A percentile compares a stretch with the other conserved stretches of the same genome.
phyloP scores from a whole-genome alignment of 2,888 invertebrate species.

The Protophormia terraenovae region DNA sequence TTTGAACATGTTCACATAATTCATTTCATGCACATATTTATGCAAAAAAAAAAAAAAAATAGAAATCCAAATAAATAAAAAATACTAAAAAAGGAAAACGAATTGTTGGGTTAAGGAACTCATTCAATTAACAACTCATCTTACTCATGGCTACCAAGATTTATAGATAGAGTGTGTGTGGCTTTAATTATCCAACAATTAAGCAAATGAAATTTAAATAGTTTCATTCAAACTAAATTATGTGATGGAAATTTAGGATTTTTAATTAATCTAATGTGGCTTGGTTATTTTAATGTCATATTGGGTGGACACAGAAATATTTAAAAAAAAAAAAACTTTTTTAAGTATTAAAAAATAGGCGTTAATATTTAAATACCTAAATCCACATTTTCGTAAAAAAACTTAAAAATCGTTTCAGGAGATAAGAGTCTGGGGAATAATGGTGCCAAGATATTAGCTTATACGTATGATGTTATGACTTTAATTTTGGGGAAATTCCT shows the following conservation, averaged over 20 bases:
- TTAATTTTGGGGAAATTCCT: too few relatives aligned
- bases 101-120: slow-evolving; percentile 63
- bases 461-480: too few relatives aligned
- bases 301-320: too few relatives aligned
- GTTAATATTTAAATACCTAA: too few relatives aligned
- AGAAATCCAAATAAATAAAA: slow-evolving; percentile 19
- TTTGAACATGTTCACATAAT: slow-evolving; percentile 57
- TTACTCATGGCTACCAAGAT: slow-evolving; percentile 48
- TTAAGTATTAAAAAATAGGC: too few relatives aligned
- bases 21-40: slow-evolving; percentile 42
- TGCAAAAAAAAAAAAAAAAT: background rate
- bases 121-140: slow-evolving; percentile 59
- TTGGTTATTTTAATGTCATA: too few relatives aligned
- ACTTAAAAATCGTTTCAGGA: too few relatives aligned
- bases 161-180: slow-evolving; percentile 32
- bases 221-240: background rate
- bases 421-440: too few relatives aligned
- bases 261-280: too few relatives aligned
- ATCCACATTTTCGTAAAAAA: too few relatives aligned
- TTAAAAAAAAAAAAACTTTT: too few relatives aligned
- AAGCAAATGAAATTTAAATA: slow-evolving; percentile 1
- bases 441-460: too few relatives aligned
- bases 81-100: slow-evolving; percentile 24
- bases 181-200: slow-evolving; percentile 42
- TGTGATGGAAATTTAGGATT: background rate